Evolutionary conservation across 2,888 invertebrate genomes (phyloP), one percentile per base, ranked within the genome.

Genomic region (Calameuta pallipes): DNA sequence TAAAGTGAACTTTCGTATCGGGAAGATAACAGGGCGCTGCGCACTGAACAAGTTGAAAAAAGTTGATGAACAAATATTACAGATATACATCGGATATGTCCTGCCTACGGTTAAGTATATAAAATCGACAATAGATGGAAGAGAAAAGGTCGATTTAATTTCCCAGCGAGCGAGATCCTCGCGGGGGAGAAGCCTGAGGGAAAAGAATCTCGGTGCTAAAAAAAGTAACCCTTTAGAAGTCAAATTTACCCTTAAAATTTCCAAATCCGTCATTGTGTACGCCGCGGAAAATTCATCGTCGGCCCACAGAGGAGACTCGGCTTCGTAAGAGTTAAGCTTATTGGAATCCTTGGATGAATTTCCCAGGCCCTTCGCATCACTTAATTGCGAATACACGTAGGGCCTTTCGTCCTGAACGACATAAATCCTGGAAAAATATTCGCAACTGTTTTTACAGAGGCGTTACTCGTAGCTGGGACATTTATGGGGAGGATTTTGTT

Each of bases 331-430:
- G 23, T 41, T 41, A 1, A 41, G 23, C 41, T 23, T 41, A 1
- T 23, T 0, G 23, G 41, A 15, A 15, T 23, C 41, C 23, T 23
- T 6, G 41, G 13, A 33, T 34, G 37, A 30, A 23, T 30, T 30
- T 12, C 31, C n/a, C 13, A 74, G 31, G 12, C 75, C 41, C 69
- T 73, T 79, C 11, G 78, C 79, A n/a, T 78, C 76, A 36, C 78
- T 80, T 11, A 76, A 76, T 13, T 82, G 77, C 69, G 76, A 76
- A 9, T 79, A 56, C 75, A 79, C 77, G 31, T 78, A 74, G 4
- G 69, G 74, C 68, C 81, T 81, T 41, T 82, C 81, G 70, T 83
- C 79, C 68, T 68, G n/a, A 23, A 83, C 73, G n/a, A 81, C 81
- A 81, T 79, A 82, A n/a, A 83, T 74, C 56, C 83, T 83, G 74